Evolutionary conservation across 2,888 invertebrate species (phyloP).

Genomic region (Macrophya annulata): DNA sequence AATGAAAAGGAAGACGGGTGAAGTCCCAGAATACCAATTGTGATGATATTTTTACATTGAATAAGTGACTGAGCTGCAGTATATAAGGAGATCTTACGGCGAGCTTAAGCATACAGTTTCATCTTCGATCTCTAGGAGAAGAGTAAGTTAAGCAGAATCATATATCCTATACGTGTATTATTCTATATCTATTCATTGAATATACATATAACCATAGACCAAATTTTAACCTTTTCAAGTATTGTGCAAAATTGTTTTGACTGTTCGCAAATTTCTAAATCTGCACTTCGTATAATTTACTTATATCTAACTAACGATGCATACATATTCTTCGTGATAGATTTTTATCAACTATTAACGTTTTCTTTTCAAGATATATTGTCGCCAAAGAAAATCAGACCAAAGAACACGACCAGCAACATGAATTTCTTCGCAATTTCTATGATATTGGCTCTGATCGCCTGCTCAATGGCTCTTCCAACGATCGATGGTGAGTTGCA

Average conservation of each 20-base stretch:
- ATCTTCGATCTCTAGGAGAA: background rate
- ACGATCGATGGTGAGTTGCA: constrained; percentile 6
- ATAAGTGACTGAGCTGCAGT: background rate
- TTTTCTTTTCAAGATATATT: background rate
- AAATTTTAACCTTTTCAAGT: background rate
- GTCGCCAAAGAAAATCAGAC: background rate
- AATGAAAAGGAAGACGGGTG: background rate
- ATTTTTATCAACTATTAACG: background rate
- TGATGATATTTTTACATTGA: background rate
- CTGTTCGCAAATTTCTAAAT: background rate
- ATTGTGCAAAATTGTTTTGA: background rate
- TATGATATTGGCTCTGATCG: constrained; percentile 34
- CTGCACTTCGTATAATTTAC: background rate
- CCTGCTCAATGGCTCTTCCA: constrained; percentile 35
- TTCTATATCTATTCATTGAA: background rate
- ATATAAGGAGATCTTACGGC: constrained; percentile 3
- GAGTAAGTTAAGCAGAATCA: background rate
- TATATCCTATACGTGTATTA: background rate
- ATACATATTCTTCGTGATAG: background rate
- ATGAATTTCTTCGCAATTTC: constrained; percentile 42
- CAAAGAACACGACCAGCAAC: background rate
- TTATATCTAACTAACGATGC: background rate
- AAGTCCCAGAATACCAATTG: constrained; percentile 3
- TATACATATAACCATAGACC: background rate
- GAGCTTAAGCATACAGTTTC: background rate